These are phyloP conservation scores for Erebia epiphron DNA, from an alignment of 2,888 invertebrate genomes.

Conservation along the genomic window DNA sequence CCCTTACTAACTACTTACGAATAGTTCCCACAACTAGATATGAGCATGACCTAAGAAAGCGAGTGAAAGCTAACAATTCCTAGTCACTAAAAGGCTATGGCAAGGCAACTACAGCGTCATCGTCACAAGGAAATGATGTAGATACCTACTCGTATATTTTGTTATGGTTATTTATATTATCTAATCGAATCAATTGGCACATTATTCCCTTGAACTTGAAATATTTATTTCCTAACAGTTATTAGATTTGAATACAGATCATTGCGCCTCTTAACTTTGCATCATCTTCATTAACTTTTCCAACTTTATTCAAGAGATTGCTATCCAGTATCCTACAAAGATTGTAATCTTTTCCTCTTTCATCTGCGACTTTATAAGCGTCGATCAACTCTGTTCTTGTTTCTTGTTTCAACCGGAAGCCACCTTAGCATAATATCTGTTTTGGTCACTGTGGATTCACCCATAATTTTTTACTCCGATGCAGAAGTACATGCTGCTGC, in stretches of 20 bases:
- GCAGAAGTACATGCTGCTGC: too few relatives aligned
- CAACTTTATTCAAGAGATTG: too few relatives aligned
- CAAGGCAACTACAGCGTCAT: not conserved
- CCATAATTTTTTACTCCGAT: too few relatives aligned
- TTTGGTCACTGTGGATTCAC: too few relatives aligned
- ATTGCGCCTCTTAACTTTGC: not conserved
- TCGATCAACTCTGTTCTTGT: too few relatives aligned
- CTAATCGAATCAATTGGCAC: not conserved
- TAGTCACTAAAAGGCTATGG: constrained; percentile 12
- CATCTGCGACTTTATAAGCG: too few relatives aligned
- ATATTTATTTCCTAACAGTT: not conserved
- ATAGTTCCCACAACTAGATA: constrained; percentile 8
- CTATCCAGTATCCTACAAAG: too few relatives aligned
- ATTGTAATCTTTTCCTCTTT: too few relatives aligned
- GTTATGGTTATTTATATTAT: not conserved
- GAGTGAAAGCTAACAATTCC: constrained; percentile 17
- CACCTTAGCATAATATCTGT: too few relatives aligned
- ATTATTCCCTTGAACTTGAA: not conserved
- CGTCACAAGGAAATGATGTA: not conserved
- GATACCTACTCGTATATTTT: not conserved
- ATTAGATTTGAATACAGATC: not conserved
- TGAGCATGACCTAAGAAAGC: constrained; percentile 23
- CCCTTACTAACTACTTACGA: constrained; percentile 1
- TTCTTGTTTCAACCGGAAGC: too few relatives aligned
- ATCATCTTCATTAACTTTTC: not conserved